These are phyloP conservation scores for Phytoseiulus persimilis DNA, from an alignment of 2,888 invertebrate species.

Conservation along the genomic window DNA sequence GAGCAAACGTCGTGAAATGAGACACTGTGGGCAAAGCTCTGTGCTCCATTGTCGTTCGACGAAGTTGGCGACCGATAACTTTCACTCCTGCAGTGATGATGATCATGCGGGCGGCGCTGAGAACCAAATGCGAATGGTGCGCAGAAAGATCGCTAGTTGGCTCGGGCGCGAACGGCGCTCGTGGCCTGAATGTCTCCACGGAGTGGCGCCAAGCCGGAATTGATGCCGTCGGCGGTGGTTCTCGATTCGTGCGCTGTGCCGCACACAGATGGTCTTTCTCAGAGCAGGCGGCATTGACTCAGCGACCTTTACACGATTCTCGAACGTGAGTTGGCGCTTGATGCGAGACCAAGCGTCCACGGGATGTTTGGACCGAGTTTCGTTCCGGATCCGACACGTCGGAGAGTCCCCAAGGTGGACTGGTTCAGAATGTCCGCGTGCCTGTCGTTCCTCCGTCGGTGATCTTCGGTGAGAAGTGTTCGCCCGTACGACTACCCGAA, in stretches of 20 bases:
- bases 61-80: too few relatives aligned
- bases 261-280: not conserved
- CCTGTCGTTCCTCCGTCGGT: not conserved
- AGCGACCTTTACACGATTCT: constrained; percentile 5
- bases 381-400: not conserved
- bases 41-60: too few relatives aligned
- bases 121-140: too few relatives aligned
- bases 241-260: not conserved
- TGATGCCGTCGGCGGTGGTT: not conserved
- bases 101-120: too few relatives aligned
- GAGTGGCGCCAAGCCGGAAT: not conserved
- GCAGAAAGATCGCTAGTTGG: not conserved
- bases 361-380: not conserved
- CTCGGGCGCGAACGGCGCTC: not conserved
- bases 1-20: too few relatives aligned
- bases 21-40: too few relatives aligned
- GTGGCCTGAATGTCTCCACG: not conserved
- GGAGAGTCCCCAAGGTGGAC: too few relatives aligned
- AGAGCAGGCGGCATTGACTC: not conserved
- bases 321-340: not conserved
- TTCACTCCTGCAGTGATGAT: too few relatives aligned
- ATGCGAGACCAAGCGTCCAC: not conserved
- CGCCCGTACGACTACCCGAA: not conserved
- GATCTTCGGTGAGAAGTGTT: not conserved
- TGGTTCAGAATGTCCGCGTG: too few relatives aligned